A percentile compares a stretch with the other conserved stretches of the same genome.
Conservation (phyloP, 2,113 vertebrate species). For the Steatornis caripensis region DNA sequence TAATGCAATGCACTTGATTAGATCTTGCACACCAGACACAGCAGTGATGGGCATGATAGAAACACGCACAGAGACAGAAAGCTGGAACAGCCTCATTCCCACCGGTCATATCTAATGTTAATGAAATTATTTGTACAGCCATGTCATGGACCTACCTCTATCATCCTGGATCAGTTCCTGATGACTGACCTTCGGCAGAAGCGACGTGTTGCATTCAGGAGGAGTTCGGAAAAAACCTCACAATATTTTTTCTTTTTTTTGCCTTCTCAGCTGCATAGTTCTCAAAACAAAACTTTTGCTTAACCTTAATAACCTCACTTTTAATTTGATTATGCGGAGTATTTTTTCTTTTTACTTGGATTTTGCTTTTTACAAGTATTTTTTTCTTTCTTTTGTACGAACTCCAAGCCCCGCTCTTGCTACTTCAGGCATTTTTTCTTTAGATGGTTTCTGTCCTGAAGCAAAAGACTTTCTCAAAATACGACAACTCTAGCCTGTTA, state of each 20-base stretch:
- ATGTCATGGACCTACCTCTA: background rate
- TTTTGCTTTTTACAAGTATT: background rate
- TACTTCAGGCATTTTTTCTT: background rate
- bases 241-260: background rate
- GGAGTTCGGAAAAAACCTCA: background rate
- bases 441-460: background rate
- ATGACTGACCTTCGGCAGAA: background rate
- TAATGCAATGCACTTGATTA: background rate
- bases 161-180: background rate
- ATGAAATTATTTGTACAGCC: background rate
- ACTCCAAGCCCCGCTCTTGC: background rate
- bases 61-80: background rate
- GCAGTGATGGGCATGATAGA: background rate
- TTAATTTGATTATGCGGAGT: background rate
- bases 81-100: background rate
- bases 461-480: background rate
- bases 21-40: background rate
- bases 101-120: background rate
- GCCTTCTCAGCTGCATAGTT: background rate
- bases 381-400: background rate
- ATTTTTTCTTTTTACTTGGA: background rate
- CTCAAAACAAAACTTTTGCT: background rate
- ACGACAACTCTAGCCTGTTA: background rate
- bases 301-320: background rate
- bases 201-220: background rate